A percentile compares a stretch with the other conserved stretches of the same genome.
phyloP scores from a whole-genome alignment of 2,888 invertebrate genomes.

The Agrochola macilenta region DNA sequence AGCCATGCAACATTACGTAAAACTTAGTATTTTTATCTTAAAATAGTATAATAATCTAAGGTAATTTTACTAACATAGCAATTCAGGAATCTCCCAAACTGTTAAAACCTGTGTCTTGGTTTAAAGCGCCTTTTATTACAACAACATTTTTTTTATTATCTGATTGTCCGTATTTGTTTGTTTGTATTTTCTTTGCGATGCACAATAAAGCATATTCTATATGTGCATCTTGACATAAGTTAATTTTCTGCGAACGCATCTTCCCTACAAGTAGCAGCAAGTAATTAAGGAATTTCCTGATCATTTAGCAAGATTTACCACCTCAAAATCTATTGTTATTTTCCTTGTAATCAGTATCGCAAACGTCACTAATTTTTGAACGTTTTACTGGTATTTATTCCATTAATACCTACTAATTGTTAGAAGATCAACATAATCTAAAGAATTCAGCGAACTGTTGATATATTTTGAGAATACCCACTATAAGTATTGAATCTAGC shows the following conservation, averaged over 20 bases:
- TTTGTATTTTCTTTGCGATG: background rate
- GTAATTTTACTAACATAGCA: background rate
- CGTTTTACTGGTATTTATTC: background rate
- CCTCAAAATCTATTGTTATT: background rate
- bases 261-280: background rate
- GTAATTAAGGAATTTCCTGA: background rate
- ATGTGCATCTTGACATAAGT: background rate
- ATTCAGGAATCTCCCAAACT: background rate
- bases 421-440: constrained; percentile 1
- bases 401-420: background rate
- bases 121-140: background rate
- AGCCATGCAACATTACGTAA: background rate
- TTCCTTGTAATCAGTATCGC: constrained; percentile 19
- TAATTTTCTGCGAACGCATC: background rate
- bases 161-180: background rate
- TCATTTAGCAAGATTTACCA: background rate
- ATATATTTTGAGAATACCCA: constrained; percentile 53
- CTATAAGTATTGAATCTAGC: constrained; percentile 37
- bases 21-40: background rate
- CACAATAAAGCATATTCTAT: background rate
- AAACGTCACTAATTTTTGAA: background rate
- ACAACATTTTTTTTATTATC: background rate
- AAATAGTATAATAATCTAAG: background rate
- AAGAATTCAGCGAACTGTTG: constrained; percentile 31
- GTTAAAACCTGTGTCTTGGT: background rate